Conservation (phyloP, 2,888 invertebrate genomes). For the Cheilosia impressa region DNA sequence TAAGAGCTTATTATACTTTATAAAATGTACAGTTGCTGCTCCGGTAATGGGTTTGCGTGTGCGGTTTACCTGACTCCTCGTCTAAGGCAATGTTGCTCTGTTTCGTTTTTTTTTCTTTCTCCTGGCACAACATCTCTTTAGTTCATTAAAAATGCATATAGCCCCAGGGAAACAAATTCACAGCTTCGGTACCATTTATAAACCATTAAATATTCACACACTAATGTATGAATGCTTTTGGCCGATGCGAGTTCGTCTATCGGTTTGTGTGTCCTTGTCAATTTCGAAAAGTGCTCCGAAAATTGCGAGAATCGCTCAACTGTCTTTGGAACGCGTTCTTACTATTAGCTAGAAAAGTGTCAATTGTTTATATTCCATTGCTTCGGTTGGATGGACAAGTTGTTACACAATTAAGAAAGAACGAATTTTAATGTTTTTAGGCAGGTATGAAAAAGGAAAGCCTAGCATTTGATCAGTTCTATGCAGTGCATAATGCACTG, state of each 20-base stretch:
- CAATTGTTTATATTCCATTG: no score
- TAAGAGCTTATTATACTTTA: no score
- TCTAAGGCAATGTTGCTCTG: background rate
- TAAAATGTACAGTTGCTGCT: background rate
- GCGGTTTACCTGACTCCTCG: background rate
- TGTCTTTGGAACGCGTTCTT: background rate
- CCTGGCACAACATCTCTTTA: background rate
- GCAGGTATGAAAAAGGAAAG: no score
- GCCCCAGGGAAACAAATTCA: constrained; percentile 3
- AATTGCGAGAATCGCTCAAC: background rate
- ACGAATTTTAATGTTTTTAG: no score
- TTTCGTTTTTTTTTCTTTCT: background rate
- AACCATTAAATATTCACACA: background rate
- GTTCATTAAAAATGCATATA: constrained; percentile 4
- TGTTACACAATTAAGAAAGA: no score
- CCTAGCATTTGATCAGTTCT: no score
- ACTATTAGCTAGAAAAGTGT: background rate
- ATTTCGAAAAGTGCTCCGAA: background rate
- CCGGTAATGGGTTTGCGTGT: background rate
- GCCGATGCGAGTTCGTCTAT: no score
- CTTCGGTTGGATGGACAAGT: no score
- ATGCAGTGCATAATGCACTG: no score
- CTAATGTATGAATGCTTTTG: background rate
- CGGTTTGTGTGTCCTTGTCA: no score
- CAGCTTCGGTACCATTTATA: constrained; percentile 1